Base-by-base conservation (phyloP, 2,888 invertebrate species). In the Macaria liturata region DNA sequence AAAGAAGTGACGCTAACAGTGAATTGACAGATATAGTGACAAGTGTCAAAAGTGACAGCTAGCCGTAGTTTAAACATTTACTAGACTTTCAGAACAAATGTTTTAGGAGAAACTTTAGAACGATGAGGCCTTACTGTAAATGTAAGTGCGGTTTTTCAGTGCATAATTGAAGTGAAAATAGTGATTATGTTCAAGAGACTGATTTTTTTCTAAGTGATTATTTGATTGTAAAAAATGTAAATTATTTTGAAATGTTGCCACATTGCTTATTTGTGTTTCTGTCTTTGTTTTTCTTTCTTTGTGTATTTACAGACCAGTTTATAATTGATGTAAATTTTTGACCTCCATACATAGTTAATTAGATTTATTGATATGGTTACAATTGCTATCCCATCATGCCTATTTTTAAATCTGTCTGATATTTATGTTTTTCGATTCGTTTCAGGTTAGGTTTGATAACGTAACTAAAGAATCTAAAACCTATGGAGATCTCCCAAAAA, bases 181-280 rank as follows among this genome's bases (percentile, higher is more conserved):
- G 60, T 62, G 54, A 52, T 60, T 55, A 52, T 74, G 71, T 66
- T 72, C 59, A 66, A 86, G 85, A 88, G 87, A 87, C 88, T 88
- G 88, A 88, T 84, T 82, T 83, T 20, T 54, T 56, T 56, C 34
- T 60, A 53, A 60, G 55, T 46, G 48, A 46, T 37, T 76, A 69
- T 71, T 73, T 67, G 75, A 72, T 75, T 86, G 78, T 83, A 81
- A 70, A 82, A 75, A 72, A 75, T 86, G 78, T 83, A 81, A 70
- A 82, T 74, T 66, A 75, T 73, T 68, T 71, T 71, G 59, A 56
- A 71, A 55, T 65, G 67, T 72, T 71, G 76, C 77, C 78, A 78
- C 76, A 78, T 70, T 74, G 77, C 78, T 42, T 42, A 37, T 37
- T 6, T 37, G 4, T 37, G 4, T 7, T 37, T 37, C 4, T 37